Percentiles rank a stretch among this genome's conserved stretches.
Evolutionary conservation across 2,888 invertebrate genomes (phyloP).

Genomic region (Acleris holmiana): DNA sequence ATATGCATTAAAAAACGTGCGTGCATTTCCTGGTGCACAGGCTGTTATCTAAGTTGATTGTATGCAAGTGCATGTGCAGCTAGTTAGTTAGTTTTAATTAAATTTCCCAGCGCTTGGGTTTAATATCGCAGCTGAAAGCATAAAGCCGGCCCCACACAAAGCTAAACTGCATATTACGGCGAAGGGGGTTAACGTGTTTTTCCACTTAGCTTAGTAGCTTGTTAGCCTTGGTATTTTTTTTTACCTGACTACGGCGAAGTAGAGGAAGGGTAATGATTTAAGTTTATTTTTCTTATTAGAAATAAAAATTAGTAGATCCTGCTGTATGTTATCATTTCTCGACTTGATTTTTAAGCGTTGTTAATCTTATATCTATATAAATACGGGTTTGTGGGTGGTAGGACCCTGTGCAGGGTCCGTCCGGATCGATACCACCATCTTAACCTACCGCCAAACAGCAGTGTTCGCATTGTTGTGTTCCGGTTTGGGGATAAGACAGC

Average conservation of each 20-base stretch:
- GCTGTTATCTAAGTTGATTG: background rate
- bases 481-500: no score
- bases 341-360: no score
- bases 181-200: background rate
- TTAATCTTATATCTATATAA: no score
- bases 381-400: no score
- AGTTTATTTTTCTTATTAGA: background rate
- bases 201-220: background rate
- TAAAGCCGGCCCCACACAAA: conserved; percentile 14
- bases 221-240: background rate
- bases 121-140: conserved; percentile 21
- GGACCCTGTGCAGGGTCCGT: no score
- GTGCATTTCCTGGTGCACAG: background rate
- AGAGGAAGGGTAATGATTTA: no score
- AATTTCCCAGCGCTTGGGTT: conserved; percentile 44
- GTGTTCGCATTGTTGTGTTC: no score
- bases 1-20: background rate
- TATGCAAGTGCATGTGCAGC: conserved; percentile 5
- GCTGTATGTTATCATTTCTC: no score
- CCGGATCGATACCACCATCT: no score
- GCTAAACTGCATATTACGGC: conserved; percentile 10
- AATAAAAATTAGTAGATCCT: background rate
- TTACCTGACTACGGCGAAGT: no score
- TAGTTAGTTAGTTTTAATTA: conserved; percentile 49
- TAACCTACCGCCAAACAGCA: no score